These are phyloP conservation scores for Nomada ruficornis DNA, from an alignment of 2,888 invertebrate genomes.

Conservation along the genomic window DNA sequence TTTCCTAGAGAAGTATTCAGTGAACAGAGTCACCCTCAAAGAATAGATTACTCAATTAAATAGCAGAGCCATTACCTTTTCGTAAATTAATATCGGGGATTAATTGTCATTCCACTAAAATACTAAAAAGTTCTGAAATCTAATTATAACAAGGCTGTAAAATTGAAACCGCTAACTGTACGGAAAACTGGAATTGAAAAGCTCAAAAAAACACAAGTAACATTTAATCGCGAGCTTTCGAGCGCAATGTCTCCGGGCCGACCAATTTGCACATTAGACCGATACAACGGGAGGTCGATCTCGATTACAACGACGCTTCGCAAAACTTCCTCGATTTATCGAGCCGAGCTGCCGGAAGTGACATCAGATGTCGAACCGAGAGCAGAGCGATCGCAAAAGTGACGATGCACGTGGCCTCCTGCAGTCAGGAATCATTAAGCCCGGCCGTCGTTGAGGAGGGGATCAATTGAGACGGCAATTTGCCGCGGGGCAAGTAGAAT, in stretches of 20 bases:
- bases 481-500: constrained; percentile 59
- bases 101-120: too few species aligned
- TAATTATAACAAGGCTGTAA: too few species aligned
- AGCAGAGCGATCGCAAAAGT: constrained; percentile 48
- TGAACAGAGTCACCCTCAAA: too few species aligned
- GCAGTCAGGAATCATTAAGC: constrained; percentile 57
- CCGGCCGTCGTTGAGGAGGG: constrained; percentile 62
- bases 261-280: constrained; percentile 9
- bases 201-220: too few species aligned
- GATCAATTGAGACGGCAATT: constrained; percentile 67
- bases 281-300: constrained; percentile 31
- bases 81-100: too few species aligned
- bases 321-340: constrained; percentile 52
- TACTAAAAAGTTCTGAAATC: too few species aligned
- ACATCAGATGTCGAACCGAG: constrained; percentile 45
- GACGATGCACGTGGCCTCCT: constrained; percentile 56
- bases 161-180: too few species aligned
- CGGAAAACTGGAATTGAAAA: too few species aligned
- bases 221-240: too few species aligned
- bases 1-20: too few species aligned
- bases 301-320: constrained; percentile 39
- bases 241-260: background rate
- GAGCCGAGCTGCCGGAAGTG: constrained; percentile 60
- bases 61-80: too few species aligned
- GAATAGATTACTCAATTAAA: too few species aligned